Evolutionary conservation across 1,140 invertebrate genomes (phyloP).

Genomic region (Sitodiplosis mosellana): DNA sequence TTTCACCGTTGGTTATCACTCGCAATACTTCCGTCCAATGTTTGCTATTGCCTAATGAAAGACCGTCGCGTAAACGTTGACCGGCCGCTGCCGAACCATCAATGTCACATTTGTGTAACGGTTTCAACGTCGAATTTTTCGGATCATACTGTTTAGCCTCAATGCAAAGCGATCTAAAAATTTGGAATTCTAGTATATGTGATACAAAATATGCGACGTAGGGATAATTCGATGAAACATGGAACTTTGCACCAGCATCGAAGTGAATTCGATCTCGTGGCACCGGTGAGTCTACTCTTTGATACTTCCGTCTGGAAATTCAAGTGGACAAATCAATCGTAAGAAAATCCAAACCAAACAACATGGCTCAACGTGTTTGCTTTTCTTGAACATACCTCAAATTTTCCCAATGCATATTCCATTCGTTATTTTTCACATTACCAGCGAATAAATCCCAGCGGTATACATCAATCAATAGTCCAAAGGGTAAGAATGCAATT

Average conservation of each 20-base stretch:
- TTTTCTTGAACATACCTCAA: slow-evolving; percentile 14
- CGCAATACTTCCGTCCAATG: slow-evolving; percentile 37
- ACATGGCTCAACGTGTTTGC: neutral
- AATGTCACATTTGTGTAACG: slow-evolving; percentile 40
- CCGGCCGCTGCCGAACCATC: slow-evolving; percentile 28
- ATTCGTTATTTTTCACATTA: slow-evolving; percentile 24
- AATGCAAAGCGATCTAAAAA: slow-evolving; percentile 39
- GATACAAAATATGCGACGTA: slow-evolving; percentile 37
- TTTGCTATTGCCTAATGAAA: slow-evolving; percentile 26
- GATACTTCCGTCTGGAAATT: slow-evolving; percentile 31
- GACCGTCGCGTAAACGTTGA: slow-evolving; percentile 5
- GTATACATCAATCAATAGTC: slow-evolving; percentile 32
- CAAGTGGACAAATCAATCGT: too few relatives aligned
- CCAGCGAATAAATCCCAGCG: slow-evolving; percentile 38
- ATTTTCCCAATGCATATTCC: slow-evolving; percentile 40
- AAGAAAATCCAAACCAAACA: neutral
- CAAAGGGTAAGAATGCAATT: slow-evolving; percentile 38
- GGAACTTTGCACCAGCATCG: slow-evolving; percentile 43
- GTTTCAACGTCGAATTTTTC: slow-evolving; percentile 19
- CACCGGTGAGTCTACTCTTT: slow-evolving; percentile 36
- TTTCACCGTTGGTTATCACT: slow-evolving; percentile 33
- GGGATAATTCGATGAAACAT: slow-evolving; percentile 24
- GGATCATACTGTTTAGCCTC: slow-evolving; percentile 32
- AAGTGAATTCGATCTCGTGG: slow-evolving; percentile 32
- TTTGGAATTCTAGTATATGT: slow-evolving; percentile 39